Percentiles rank a stretch among this genome's conserved stretches.
These are phyloP conservation scores for Globodera rostochiensis DNA, from an alignment of 1,140 invertebrate genomes.

Conservation along the genomic window DNA sequence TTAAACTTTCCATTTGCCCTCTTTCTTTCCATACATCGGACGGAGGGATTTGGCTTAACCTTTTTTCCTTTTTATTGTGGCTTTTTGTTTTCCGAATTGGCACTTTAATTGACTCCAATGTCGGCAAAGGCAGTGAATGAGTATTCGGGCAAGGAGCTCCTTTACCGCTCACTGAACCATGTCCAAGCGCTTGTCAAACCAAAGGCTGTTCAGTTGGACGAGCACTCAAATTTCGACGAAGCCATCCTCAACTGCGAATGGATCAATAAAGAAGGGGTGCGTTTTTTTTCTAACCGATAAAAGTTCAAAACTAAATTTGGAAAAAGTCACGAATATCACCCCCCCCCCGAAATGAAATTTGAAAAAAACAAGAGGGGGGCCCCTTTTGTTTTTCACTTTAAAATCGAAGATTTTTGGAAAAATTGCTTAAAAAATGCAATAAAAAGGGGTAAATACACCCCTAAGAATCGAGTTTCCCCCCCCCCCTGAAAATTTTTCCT, in stretches of 20 bases:
- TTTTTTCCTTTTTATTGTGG: background rate
- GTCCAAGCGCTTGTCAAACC: slow-evolving; percentile 75
- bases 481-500: too few species aligned
- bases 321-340: background rate
- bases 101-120: slow-evolving; percentile 71
- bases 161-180: slow-evolving; percentile 79
- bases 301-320: background rate
- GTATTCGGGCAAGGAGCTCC: slow-evolving; percentile 88
- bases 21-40: background rate
- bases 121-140: slow-evolving; percentile 97
- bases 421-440: too few species aligned
- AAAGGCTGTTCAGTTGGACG: slow-evolving; percentile 79
- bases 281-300: slow-evolving; percentile 9
- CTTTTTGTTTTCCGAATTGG: slow-evolving; percentile 5
- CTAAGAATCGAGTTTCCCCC: too few species aligned
- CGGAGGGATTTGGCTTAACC: background rate
- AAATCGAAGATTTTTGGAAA: too few species aligned
- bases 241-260: slow-evolving; percentile 80
- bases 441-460: too few species aligned
- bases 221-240: slow-evolving; percentile 79
- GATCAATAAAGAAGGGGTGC: slow-evolving; percentile 73
- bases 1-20: background rate
- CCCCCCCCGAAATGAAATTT: too few species aligned
- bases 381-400: background rate
- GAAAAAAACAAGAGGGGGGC: too few species aligned